Evolutionary conservation across 1,140 invertebrate species (phyloP).

Genomic region (Sycophila sp.): DNA sequence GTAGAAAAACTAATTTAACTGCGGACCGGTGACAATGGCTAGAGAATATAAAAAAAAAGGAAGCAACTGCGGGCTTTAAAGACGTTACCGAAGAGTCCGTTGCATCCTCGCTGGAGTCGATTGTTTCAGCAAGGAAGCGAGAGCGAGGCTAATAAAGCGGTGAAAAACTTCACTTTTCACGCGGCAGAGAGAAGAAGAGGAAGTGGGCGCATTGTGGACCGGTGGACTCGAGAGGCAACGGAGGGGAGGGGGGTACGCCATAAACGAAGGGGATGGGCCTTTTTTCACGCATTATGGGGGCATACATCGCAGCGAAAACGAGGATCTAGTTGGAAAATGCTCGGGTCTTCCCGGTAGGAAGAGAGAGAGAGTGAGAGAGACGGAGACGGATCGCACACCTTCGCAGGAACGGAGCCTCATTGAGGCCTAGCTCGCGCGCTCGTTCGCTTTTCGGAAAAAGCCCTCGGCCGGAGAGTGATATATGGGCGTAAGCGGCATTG

Average conservation of each 20-base stretch:
- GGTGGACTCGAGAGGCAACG: no score
- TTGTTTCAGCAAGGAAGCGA: no score
- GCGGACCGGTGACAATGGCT: no score
- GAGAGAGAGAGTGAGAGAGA: not conserved
- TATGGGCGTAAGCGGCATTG: slow-evolving; percentile 64
- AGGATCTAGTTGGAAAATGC: slow-evolving; percentile 49
- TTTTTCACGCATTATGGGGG: slow-evolving; percentile 29
- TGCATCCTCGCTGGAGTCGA: no score
- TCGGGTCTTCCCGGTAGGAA: slow-evolving; percentile 21
- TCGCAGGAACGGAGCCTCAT: slow-evolving; percentile 47
- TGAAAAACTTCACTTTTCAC: slow-evolving; percentile 11
- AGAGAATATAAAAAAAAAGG: not conserved
- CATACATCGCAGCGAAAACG: slow-evolving; percentile 31
- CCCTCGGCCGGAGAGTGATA: slow-evolving; percentile 54
- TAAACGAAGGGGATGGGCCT: slow-evolving; percentile 37
- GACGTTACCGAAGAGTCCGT: no score
- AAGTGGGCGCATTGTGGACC: no score
- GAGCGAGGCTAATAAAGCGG: slow-evolving; percentile 8
- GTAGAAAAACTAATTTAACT: not conserved
- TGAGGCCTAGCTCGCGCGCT: slow-evolving; percentile 44
- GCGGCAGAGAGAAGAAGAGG: not conserved
- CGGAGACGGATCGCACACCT: slow-evolving; percentile 37
- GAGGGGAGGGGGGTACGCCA: slow-evolving; percentile 31
- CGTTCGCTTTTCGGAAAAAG: slow-evolving; percentile 55
- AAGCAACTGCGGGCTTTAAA: not conserved